phyloP scores from a whole-genome alignment of 2,797 vertebrate genomes.

The Discoglossus pictus region DNA sequence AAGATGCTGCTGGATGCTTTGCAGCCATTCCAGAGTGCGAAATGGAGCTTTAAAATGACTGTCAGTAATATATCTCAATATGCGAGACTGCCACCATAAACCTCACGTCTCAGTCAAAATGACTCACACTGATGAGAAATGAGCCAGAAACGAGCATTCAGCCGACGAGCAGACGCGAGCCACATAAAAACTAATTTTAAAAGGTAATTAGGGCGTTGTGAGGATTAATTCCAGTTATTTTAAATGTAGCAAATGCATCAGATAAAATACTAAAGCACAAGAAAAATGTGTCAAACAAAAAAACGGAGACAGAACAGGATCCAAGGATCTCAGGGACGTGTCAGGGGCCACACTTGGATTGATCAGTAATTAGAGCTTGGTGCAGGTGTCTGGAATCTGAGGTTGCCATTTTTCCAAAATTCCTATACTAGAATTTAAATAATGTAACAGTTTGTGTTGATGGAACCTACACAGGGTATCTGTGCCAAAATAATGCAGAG shows the following conservation, averaged over 20 bases:
- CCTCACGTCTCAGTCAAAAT: neutral
- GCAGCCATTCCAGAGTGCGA: neutral
- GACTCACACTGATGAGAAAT: neutral
- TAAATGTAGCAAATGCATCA: neutral
- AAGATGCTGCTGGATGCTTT: too few relatives aligned
- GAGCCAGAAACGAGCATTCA: constrained; percentile 6
- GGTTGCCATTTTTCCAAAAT: too few relatives aligned
- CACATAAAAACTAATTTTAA: constrained; percentile 39
- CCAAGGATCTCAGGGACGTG: too few relatives aligned
- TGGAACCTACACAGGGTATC: too few relatives aligned
- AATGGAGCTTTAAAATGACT: neutral
- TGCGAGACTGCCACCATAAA: constrained; percentile 16
- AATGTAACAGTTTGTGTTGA: too few relatives aligned
- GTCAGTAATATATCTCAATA: neutral
- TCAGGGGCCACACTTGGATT: too few relatives aligned
- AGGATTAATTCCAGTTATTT: constrained; percentile 40
- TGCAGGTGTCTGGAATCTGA: too few relatives aligned
- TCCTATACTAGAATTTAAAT: too few relatives aligned
- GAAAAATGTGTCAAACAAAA: neutral
- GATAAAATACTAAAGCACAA: constrained; percentile 27
- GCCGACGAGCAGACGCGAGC: neutral
- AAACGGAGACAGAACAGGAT: too few relatives aligned
- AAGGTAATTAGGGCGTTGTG: constrained; percentile 35
- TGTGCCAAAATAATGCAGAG: too few relatives aligned
- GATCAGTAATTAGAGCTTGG: too few relatives aligned